Evolutionary conservation across 2,888 invertebrate genomes (phyloP), one percentile per base, ranked within the genome.

Genomic region (Drosophila picticornis): DNA sequence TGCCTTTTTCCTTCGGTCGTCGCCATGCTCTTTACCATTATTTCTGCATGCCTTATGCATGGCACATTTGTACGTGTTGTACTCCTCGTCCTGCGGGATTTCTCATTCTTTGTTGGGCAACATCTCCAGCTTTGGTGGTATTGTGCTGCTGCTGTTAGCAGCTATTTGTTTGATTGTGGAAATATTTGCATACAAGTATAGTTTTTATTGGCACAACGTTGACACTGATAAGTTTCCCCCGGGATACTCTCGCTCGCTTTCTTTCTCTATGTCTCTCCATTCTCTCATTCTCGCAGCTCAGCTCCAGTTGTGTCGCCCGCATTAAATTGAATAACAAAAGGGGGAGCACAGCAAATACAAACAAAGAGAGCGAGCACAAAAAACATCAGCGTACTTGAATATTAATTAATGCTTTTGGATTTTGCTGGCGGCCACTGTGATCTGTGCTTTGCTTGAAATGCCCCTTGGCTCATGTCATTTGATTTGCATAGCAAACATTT

Each of bases 151-250:
- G 66, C 77, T 83, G 82, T 84, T 84, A 82, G 83, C 77, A 85
- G 87, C 90, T 90, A 87, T 88, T 90, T 90, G 89, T 88, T 90
- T 87, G 90, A 87, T 90, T 90, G 87, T 90, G 77, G 85, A 85
- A 84, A 88, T 86, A 88, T 86, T 87, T 90, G 87, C 90, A 87
- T 88, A 81, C 88, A 69, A 76, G 88, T 88, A 90, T 88, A 90
- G 88, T 88, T 88, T 88, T 88, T 88, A 88, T 88, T 88, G 86
- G 90, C 88, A 88, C 88, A 88, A 81, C 81, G 88, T 88, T 88
- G 90, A 88, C 90, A 88, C 90, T 88, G 88, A 88, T 88, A 88
- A 88, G 90, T 85, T 82, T 83, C 88, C 88, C 88, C 57, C 61
- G 83, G 82, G 88, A 64, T 55, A 29, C 70, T 58, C 52, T 38